Conservation (phyloP, 1,140 invertebrate genomes). For the Drosophila santomea region DNA sequence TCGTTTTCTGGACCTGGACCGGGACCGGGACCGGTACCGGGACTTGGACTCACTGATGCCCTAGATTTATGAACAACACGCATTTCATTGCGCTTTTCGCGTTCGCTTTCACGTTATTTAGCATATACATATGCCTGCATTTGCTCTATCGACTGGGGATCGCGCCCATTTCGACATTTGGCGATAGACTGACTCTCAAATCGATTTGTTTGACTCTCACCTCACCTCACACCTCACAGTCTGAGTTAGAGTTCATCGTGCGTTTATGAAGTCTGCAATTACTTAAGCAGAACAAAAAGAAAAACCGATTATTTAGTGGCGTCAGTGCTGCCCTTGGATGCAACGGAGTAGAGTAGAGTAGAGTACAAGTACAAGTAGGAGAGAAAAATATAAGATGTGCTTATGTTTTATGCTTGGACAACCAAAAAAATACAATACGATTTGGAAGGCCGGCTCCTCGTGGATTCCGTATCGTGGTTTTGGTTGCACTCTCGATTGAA, state of each 20-base stretch:
- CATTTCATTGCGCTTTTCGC: constrained; percentile 4
- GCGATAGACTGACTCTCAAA: constrained; percentile 52
- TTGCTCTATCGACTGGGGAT: constrained; percentile 37
- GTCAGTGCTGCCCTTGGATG: constrained; percentile 79
- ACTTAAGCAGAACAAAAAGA: constrained; percentile 85
- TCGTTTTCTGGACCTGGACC: neutral
- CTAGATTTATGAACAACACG: constrained; percentile 16
- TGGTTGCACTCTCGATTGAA: constrained; percentile 27
- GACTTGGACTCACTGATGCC: constrained; percentile 29
- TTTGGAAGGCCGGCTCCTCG: constrained; percentile 23
- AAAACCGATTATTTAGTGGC: constrained; percentile 84
- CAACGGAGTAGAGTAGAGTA: constrained; percentile 74
- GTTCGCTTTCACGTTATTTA: constrained; percentile 5
- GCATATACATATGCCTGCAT: constrained; percentile 26
- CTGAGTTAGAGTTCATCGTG: constrained; percentile 76
- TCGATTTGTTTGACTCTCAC: constrained; percentile 73
- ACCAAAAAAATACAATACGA: constrained; percentile 43
- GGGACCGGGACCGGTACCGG: too few species aligned
- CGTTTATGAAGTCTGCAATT: constrained; percentile 84
- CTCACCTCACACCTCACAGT: constrained; percentile 74
- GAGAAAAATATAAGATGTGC: constrained; percentile 70
- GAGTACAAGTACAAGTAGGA: constrained; percentile 50
- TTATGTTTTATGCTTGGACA: constrained; percentile 46
- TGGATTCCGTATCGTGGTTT: constrained; percentile 11
- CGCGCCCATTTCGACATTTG: constrained; percentile 49